phyloP scores from a whole-genome alignment of 2,113 vertebrate genomes.

The Hyperopisus bebe region DNA sequence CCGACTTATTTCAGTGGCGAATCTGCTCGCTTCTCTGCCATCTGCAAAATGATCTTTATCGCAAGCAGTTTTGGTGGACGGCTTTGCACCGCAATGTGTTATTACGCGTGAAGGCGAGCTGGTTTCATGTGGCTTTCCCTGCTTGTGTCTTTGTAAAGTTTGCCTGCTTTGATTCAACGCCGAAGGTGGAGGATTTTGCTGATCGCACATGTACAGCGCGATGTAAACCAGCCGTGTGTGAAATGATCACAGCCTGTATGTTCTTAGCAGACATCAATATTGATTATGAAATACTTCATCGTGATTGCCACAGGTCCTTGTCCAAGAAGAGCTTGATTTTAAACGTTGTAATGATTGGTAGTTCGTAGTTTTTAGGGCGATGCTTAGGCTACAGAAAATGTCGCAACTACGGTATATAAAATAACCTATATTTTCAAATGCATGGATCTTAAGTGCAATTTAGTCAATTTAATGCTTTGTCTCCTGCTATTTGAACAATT shows the following conservation, averaged over 20 bases:
- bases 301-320: neutral
- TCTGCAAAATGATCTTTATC: constrained; percentile 3
- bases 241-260: neutral
- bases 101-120: neutral
- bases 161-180: neutral
- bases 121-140: neutral
- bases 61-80: neutral
- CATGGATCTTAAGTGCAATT: neutral
- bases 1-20: constrained; percentile 25
- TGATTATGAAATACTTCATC: neutral
- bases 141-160: neutral
- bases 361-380: neutral
- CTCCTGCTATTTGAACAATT: neutral
- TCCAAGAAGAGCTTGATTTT: neutral
- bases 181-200: neutral
- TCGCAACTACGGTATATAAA: neutral
- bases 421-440: neutral
- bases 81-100: neutral
- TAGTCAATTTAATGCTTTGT: neutral
- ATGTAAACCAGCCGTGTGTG: neutral
- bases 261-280: neutral
- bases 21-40: neutral
- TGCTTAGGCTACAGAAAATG: neutral
- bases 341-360: neutral
- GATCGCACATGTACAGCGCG: neutral